phyloP scores from a whole-genome alignment of 2,797 vertebrate species.

The Sebastes minor region DNA sequence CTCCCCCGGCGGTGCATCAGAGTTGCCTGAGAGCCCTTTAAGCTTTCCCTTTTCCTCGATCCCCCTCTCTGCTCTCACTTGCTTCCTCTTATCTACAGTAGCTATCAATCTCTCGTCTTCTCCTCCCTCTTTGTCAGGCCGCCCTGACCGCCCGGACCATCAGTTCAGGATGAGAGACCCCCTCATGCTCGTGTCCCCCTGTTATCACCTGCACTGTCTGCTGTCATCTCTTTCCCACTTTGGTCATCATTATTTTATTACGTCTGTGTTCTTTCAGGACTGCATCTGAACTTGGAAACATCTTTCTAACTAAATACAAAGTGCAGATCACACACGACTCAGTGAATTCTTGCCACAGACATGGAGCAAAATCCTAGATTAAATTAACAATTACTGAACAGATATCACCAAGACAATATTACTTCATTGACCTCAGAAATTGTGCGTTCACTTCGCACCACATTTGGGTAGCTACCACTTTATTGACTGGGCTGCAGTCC shows the following conservation, averaged over 20 bases:
- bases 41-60: constrained; percentile 36
- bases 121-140: neutral
- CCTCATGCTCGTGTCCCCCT: neutral
- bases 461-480: neutral
- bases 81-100: constrained; percentile 31
- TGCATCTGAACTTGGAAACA: neutral
- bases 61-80: constrained; percentile 23
- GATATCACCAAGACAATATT: neutral
- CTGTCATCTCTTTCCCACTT: neutral
- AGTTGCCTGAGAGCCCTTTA: constrained; percentile 70
- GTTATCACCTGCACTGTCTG: neutral
- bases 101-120: constrained; percentile 33
- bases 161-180: neutral
- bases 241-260: neutral
- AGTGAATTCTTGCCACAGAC: neutral
- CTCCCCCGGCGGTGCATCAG: constrained; percentile 64
- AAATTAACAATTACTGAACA: neutral
- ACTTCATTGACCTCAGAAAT: neutral
- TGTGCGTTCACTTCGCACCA: neutral
- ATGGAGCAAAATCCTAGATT: neutral
- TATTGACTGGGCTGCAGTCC: neutral
- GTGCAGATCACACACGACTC: neutral
- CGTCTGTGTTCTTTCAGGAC: neutral
- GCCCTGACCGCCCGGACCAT: neutral
- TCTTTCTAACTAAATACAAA: neutral